A percentile compares a stretch with the other conserved stretches of the same genome.
phyloP scores from a whole-genome alignment of 2,888 invertebrate species.

The Girardia tigrina region DNA sequence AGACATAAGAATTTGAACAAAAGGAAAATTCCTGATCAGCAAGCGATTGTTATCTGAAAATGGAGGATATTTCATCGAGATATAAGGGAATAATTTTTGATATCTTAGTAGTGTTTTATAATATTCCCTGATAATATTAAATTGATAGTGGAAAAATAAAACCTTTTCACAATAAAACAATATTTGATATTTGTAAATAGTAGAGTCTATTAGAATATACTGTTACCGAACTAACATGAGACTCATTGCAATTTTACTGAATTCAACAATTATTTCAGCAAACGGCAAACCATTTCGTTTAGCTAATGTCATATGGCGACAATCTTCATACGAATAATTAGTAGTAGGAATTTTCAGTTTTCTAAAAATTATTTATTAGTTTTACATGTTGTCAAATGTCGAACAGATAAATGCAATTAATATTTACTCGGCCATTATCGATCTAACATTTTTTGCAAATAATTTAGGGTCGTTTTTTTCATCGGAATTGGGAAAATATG shows the following conservation, averaged over 20 bases:
- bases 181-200: too few species aligned
- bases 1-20: too few species aligned
- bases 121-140: too few species aligned
- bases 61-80: too few species aligned
- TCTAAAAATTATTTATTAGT: background rate
- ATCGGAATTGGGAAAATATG: conserved; percentile 5
- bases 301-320: conserved; percentile 31
- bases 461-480: conserved; percentile 17
- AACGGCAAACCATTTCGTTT: conserved; percentile 24
- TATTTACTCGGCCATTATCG: conserved; percentile 16
- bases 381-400: background rate
- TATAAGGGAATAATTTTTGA: too few species aligned
- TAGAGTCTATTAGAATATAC: too few species aligned
- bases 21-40: too few species aligned
- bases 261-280: background rate
- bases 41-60: too few species aligned
- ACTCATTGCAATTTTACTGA: conserved; percentile 4
- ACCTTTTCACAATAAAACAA: too few species aligned
- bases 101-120: too few species aligned
- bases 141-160: conserved; percentile 14
- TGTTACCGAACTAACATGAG: conserved; percentile 29
- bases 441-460: conserved; percentile 25
- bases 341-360: conserved; percentile 17
- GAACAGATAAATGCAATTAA: background rate
- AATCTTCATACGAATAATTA: conserved; percentile 30